phyloP scores from a whole-genome alignment of 2,888 invertebrate species.

The Cenopis cana region DNA sequence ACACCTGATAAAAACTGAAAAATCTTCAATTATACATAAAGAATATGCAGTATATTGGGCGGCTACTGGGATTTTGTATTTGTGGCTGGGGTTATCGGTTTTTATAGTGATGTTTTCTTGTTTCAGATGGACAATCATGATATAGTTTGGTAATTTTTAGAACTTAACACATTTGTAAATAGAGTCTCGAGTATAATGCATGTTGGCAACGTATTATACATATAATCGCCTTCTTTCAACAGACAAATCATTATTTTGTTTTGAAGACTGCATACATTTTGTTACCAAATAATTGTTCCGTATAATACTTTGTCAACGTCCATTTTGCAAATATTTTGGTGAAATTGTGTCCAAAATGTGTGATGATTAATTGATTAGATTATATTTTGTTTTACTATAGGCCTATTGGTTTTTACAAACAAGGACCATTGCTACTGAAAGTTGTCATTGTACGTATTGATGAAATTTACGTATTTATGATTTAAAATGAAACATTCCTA shows the following conservation, averaged over 20 bases:
- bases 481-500: slow-evolving; percentile 23
- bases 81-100: no score
- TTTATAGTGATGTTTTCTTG: background rate
- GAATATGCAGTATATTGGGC: no score
- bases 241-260: slow-evolving; percentile 46
- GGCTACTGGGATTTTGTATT: no score
- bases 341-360: background rate
- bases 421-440: background rate
- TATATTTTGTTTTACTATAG: background rate
- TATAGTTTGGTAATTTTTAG: slow-evolving; percentile 17
- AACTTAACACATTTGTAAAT: slow-evolving; percentile 49
- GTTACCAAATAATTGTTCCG: slow-evolving; percentile 43
- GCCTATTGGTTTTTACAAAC: background rate
- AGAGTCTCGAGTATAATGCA: slow-evolving; percentile 55
- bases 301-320: slow-evolving; percentile 72
- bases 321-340: slow-evolving; percentile 45
- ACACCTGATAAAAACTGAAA: no score
- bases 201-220: slow-evolving; percentile 77
- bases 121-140: slow-evolving; percentile 20
- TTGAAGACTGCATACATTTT: slow-evolving; percentile 45
- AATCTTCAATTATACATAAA: no score
- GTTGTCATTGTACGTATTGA: background rate
- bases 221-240: slow-evolving; percentile 29
- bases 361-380: background rate
- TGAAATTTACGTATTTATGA: background rate